Base-by-base conservation (phyloP, 2,888 invertebrate genomes). In the Mythimna albipuncta region DNA sequence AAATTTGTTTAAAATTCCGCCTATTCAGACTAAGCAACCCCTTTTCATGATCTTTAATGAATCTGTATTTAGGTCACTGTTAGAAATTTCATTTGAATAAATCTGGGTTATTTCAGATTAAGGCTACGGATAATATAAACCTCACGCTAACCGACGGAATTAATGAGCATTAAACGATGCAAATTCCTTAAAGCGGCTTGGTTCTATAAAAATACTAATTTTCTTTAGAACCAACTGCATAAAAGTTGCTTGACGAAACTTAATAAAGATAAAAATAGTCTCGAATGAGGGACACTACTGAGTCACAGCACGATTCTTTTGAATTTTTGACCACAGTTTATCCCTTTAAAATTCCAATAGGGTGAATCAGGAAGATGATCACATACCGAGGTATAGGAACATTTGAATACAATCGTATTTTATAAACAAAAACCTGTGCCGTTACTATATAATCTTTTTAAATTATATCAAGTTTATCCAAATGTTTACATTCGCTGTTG, bases 341-440 rank as follows among this genome's bases (percentile, higher is more conserved):
- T 85, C 85, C 77, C 87, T 86, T 87, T 86, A 73, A 87, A 89
- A 91, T 91, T 88, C 89, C 88, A 87, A 89, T 84, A 85, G 86
- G 85, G 81, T 94, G 94, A 93, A 87, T 94, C 93, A 93, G 87
- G 85, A 81, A 71, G 64, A 77, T 82, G 87, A 87, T 82, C 82
- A 76, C 76, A 76, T 78, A 71, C 66, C 61, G 26, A 82, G 19
- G 55, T 65, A 44, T 65, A 57, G 35, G 32, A 54, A 61, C 16
- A 69, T 65, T 63, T 66, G 7, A 71, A 58, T 58, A 66, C 21
- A 66, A 68, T 62, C 57, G 72, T 66, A 67, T 62, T 71, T 63
- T 55, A 13, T 6, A 21, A 63, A 47, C 2, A 52, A 9, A 67
- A 6, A 1, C 1, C 6, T 1, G 47, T 58, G 11, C 11, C 54